Evolutionary conservation across 2,797 vertebrate genomes (phyloP), one percentile per base, ranked within the genome.

Genomic region (Sparus aurata): DNA sequence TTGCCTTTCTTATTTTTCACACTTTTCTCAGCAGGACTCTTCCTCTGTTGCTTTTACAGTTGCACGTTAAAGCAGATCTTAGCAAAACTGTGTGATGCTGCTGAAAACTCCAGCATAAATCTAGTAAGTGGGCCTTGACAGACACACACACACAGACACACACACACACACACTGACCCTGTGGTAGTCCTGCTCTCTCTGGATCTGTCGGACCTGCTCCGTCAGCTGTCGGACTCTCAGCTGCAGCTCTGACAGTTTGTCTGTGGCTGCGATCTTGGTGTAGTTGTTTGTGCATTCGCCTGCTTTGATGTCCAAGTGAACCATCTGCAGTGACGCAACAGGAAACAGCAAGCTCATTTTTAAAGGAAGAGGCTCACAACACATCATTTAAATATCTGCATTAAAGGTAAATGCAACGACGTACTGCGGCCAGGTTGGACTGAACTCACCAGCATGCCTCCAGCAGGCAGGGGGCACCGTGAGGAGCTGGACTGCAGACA

Each of bases 271-370:
- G 38, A 97, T 97, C 89, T 97, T 95, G 12, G 95, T 94, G 77
- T 97, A 97, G 91, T 97, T 96, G 66, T 97, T 97, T 73, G 96
- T 94, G 3, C 96, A 96, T 78, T 97, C 96, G 3, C 96, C 96
- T 22, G 96, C 96, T 86, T 97, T 96, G 83, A 98, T 96, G 82
- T 97, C 96, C 83, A 98, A 92, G 82, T 98, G 97, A 85, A 98
- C 96, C 30, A 95, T 95, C 97, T 98, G 83, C 34, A 75, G 0
- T 5, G 3, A 22, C 9, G 30, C 38, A 23, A 18, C 30, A n/a
- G 30, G 9, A 60, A 66, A n/a, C 16, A 50, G 3, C 30, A 41
- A 66, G 46, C 22, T 50, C 25, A 22, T 12, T 8, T 8, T 34
- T 18, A 25, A 59, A 17, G 45, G 38, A 58, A 23, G 5, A 67